Base-by-base conservation (phyloP, 2,797 vertebrate genomes). In the Sebastes cheni region DNA sequence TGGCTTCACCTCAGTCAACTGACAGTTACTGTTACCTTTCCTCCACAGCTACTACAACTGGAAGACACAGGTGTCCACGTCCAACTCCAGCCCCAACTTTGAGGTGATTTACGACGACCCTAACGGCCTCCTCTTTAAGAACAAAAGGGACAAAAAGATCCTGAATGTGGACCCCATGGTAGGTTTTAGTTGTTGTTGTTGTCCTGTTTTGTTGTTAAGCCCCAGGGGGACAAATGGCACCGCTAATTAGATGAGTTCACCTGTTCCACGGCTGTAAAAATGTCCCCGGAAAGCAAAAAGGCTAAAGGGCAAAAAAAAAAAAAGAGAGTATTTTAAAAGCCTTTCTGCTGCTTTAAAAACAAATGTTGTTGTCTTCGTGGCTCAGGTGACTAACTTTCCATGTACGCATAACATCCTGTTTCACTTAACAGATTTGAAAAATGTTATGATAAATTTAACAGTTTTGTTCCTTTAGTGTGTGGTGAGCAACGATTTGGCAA, bases 31-130 rank as follows among this genome's bases (percentile, higher is more conserved):
- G 6, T 75, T 14, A 0, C 20, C 22, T 60, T 80, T 76, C 84
- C 64, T 87, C 86, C 73, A n/a, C 84, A 98, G 97, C 88, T 98
- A 96, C 95, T 97, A 97, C 94, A 98, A 98, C 93, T 97, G 97
- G 97, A 93, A 95, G 81, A 97, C 92, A 22, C 96, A 96, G 71
- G 79, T 93, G 78, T 94, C 94, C 81, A 75, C 93, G 22, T 96
- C 94, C 73, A 96, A 94, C 86, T 91, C 94, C 64, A 98, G 95
- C 84, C 89, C 92, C 12, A 97, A 97, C 95, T 98, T 97, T 79
- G 90, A 97, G 86, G 96, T 96, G 92, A 95, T 97, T 87, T 90
- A 95, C 6, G 95, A 97, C 54, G 93, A 96, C 79, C 84, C 90
- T 2, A 89, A 88, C 20, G 95, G 96, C 66, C 92, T 98, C 72